Evolutionary conservation across 2,888 invertebrate species (phyloP).

Genomic region (Drosophila anomalipes): DNA sequence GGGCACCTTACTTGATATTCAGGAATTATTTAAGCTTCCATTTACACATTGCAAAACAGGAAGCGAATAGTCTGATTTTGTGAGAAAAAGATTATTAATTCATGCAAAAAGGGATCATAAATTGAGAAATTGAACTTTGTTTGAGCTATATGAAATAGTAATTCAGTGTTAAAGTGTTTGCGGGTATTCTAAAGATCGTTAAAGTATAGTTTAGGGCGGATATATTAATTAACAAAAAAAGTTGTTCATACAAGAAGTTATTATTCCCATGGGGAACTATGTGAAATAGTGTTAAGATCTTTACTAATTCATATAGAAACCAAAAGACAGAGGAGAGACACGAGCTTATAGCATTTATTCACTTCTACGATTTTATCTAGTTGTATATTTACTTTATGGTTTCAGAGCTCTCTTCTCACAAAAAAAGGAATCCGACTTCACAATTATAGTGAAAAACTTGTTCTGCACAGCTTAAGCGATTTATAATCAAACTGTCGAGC

Average conservation of each 20-base stretch:
- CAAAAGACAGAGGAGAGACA: accelerated
- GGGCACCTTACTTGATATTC: too few relatives aligned
- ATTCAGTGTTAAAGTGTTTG: not conserved
- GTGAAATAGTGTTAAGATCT: not conserved
- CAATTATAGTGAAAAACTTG: not conserved
- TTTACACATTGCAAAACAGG: not conserved
- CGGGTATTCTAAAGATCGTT: too few relatives aligned
- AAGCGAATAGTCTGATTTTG: not conserved
- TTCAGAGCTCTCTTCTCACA: accelerated
- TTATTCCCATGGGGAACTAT: not conserved
- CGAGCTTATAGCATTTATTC: not conserved
- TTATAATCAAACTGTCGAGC: slow-evolving; percentile 22
- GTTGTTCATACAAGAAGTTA: accelerated
- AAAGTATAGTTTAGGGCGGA: not conserved
- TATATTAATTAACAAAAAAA: not conserved
- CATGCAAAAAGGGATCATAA: not conserved
- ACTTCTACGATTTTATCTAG: too few relatives aligned
- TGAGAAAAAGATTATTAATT: not conserved
- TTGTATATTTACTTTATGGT: not conserved
- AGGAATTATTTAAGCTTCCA: not conserved
- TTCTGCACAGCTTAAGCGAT: not conserved
- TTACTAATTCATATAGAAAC: too few relatives aligned
- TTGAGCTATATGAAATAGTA: not conserved
- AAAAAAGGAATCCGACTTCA: not conserved
- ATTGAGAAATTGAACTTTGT: not conserved